Evolutionary conservation across 1,140 invertebrate species (phyloP).

Genomic region (Heliothis virescens): DNA sequence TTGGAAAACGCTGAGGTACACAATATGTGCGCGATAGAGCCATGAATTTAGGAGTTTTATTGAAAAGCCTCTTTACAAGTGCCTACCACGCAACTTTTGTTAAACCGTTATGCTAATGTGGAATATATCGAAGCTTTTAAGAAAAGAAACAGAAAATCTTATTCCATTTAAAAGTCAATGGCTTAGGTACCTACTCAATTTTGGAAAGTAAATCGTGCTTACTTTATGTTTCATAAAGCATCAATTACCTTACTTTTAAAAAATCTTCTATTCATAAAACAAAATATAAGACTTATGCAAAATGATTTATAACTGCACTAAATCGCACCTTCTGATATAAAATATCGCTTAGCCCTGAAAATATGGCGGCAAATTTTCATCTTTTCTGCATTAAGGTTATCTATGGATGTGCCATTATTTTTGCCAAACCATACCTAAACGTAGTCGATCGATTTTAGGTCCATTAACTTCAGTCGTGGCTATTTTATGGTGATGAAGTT

Average conservation of each 20-base stretch:
- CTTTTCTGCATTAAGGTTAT: constrained; percentile 1
- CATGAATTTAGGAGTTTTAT: constrained; percentile 28
- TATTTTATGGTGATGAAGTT: background rate
- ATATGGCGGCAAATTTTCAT: background rate
- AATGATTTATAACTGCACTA: background rate
- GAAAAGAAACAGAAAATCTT: no score
- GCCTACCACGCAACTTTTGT: constrained; percentile 7
- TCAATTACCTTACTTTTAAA: no score
- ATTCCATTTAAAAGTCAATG: no score
- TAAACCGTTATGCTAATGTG: background rate
- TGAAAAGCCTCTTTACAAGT: constrained; percentile 10
- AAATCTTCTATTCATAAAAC: background rate
- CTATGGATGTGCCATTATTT: background rate
- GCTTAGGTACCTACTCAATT: no score
- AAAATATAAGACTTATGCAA: background rate
- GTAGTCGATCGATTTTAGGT: background rate
- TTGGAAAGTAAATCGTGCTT: no score
- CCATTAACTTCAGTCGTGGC: background rate
- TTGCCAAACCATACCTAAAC: background rate
- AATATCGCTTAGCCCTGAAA: background rate
- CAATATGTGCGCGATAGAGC: background rate
- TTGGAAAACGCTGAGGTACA: constrained; percentile 14
- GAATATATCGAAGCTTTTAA: no score
- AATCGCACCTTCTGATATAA: background rate
- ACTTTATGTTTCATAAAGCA: no score